Evolutionary conservation across 2,888 invertebrate species (phyloP), one percentile per base, ranked within the genome.

Genomic region (Crematogaster levior): DNA sequence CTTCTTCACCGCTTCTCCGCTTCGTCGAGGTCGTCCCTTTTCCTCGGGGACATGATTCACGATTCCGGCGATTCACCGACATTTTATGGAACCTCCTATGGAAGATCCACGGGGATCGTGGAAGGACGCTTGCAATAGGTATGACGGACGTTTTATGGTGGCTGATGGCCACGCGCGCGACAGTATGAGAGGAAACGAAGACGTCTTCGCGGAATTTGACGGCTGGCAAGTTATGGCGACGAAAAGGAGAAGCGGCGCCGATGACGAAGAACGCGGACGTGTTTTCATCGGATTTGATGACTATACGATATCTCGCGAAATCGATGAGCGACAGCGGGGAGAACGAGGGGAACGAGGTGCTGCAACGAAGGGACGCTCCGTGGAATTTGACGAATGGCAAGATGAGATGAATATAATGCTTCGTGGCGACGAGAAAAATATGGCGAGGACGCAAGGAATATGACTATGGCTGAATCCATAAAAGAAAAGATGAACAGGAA

Each of bases 1-100:
- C 60, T 40, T 27, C 70, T 58, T 58, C 43, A 24, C 18, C 24
- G 46, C 65, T 34, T 46, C 74, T 65, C 74, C 66, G n/a, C 65
- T 48, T 58, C 46, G 37, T 56, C 53, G 72, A 34, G 77, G 37
- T 37, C 81, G 40, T 48, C 53, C 68, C 74, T 77, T 85, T 81
- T 83, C 82, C 83, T 75, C 60, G 18, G 77, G 73, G 84, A 84
- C 85, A 83, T 89, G 86, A 89, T 89, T 89, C 89, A 89, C 84
- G 88, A 82, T 81, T 73, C 82, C 37, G 27, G 46, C 82, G 81
- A 88, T 84, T 85, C 90, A 75, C 79, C 61, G 73, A 65, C 82
- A 80, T 84, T 86, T 81, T 84, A 89, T 81, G 83, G 81, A 68
- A 56, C 15, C 43, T 63, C 18, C 73, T 61, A 46, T 61, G 43